Conservation (phyloP, 1,140 invertebrate genomes). For the Helicoverpa armigera region DNA sequence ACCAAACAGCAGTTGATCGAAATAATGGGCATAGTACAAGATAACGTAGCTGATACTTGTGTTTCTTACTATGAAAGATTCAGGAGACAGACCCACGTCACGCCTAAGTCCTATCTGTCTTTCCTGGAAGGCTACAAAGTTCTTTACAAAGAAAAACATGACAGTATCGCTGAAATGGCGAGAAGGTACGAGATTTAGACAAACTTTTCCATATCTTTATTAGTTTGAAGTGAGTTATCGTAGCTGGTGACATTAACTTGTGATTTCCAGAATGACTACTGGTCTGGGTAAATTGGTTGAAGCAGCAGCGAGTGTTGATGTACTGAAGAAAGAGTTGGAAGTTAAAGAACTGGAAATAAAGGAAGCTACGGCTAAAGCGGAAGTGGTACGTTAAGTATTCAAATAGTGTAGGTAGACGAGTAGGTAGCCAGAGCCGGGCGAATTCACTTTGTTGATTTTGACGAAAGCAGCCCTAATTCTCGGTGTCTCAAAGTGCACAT, state of each 20-base stretch:
- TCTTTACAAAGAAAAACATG: constrained; percentile 91
- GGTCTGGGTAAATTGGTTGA: constrained; percentile 94
- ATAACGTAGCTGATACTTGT: constrained; percentile 92
- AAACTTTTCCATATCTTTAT: too few species aligned
- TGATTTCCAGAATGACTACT: constrained; percentile 90
- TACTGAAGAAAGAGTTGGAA: constrained; percentile 92
- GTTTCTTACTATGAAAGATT: constrained; percentile 92
- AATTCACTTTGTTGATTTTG: too few species aligned
- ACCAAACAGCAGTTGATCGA: constrained; percentile 92
- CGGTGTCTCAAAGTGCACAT: too few species aligned
- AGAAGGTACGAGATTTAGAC: constrained; percentile 70
- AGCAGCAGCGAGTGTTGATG: constrained; percentile 92
- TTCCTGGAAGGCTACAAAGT: constrained; percentile 94
- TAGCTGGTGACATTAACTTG: too few species aligned
- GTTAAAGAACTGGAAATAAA: constrained; percentile 93
- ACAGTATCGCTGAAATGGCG: constrained; percentile 91
- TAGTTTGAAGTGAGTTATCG: too few species aligned
- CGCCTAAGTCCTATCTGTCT: constrained; percentile 95
- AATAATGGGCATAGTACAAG: constrained; percentile 94
- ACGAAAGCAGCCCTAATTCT: too few species aligned
- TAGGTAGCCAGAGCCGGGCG: background rate
- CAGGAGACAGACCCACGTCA: constrained; percentile 93
- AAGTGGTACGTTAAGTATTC: constrained; percentile 80
- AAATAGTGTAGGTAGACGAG: background rate
- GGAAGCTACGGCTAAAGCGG: constrained; percentile 90